A percentile compares a stretch with the other conserved stretches of the same genome.
Conservation (phyloP, 2,113 vertebrate species). For the Spilogale gracilis region DNA sequence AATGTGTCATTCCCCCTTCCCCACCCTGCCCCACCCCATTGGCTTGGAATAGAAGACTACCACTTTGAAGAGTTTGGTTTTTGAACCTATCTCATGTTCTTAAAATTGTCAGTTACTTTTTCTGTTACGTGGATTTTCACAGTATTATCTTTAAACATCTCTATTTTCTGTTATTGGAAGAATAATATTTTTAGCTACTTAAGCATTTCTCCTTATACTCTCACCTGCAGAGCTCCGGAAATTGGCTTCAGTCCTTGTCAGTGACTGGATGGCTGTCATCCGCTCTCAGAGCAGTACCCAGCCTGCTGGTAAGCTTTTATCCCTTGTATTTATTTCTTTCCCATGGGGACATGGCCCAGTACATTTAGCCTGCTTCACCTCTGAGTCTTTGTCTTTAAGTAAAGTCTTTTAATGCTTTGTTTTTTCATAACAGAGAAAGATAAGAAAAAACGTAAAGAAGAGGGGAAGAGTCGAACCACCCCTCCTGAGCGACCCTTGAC, state of each 20-base stretch:
- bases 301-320: conserved; percentile 82
- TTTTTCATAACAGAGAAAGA: conserved; percentile 83
- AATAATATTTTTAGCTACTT: neutral
- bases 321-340: neutral
- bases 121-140: neutral
- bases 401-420: neutral
- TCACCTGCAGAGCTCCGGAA: conserved; percentile 92
- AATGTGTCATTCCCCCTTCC: neutral
- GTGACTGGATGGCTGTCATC: conserved; percentile 97
- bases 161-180: neutral
- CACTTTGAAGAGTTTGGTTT: neutral
- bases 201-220: neutral
- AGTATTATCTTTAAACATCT: neutral
- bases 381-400: neutral
- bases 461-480: conserved; percentile 87
- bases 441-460: conserved; percentile 94
- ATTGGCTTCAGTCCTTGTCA: conserved; percentile 94
- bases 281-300: conserved; percentile 94
- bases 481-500: conserved; percentile 85
- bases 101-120: neutral
- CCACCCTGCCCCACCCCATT: neutral
- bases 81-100: neutral
- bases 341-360: neutral
- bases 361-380: neutral
- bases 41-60: neutral